Evolutionary conservation across 2,797 vertebrate species (phyloP), one percentile per base, ranked within the genome.

Genomic region (Florisuga fusca): DNA sequence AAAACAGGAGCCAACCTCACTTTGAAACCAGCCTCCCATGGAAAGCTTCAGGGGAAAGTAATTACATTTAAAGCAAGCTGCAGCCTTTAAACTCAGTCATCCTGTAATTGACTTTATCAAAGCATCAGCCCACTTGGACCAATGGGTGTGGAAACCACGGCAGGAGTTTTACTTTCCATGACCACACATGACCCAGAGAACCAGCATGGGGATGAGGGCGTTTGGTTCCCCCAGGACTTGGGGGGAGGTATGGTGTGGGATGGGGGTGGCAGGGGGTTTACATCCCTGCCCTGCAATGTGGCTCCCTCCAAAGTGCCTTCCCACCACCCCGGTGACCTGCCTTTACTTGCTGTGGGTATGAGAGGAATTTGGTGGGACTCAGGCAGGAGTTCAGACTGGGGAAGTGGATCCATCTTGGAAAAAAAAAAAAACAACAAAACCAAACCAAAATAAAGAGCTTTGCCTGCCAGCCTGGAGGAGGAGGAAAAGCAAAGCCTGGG

Each of bases 41-140:
- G 83, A 95, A 91, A 92, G 71, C 92, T 95, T 61, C 71, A 29
- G 53, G 88, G 83, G 29, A 94, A 89, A 92, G 72, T 48, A 77
- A 92, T 95, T 89, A 77, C 31, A 46, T 50, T 79, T 74, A 36
- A 82, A 84, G 72, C 33, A 43, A 87, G 75, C 68, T 58, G 62
- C 13, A 68, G 79, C 79, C 90, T 95, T 78, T 54, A 72, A 89
- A 84, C 63, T 15, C 76, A 76, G 48, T 7, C 92, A 46, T 58
- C 33, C 59, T 51, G 36, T 55, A 66, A 86, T 8, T 78, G 69
- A 51, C 72, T 88, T 88, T 45, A 85, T 63, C 3, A 0, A 23
- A 82, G 45, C 74, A 54, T 61, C 92, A 84, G 59, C 91, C 74
- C 74, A 15, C 21, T 3, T 22, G 88, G 45, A 88, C 29, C 57